Percentiles rank a stretch among this genome's conserved stretches.
phyloP scores from a whole-genome alignment of 1,140 invertebrate species.

The Drosophila jambulina region DNA sequence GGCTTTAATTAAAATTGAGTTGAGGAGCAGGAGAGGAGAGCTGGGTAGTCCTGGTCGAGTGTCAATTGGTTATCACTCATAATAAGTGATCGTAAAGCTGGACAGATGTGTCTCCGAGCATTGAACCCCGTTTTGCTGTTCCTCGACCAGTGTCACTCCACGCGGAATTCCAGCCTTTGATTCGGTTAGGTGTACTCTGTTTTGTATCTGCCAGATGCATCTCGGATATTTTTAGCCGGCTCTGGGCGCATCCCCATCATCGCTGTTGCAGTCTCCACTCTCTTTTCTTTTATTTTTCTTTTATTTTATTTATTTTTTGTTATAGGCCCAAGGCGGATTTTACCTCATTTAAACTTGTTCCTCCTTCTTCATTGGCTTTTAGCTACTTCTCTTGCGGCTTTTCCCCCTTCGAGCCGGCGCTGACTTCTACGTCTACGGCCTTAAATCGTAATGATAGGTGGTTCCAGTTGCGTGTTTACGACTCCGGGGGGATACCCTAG shows the following conservation, averaged over 20 bases:
- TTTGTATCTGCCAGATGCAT: constrained; percentile 61
- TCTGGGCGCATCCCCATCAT: constrained; percentile 6
- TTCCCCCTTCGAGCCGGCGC: constrained; percentile 19
- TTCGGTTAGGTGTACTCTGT: constrained; percentile 53
- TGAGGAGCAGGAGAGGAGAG: background rate
- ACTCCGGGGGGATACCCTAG: constrained; percentile 25
- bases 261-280: constrained; percentile 31
- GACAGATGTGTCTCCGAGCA: constrained; percentile 8
- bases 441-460: constrained; percentile 64
- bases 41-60: constrained; percentile 26
- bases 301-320: constrained; percentile 18
- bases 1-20: constrained; percentile 50
- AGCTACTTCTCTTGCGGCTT: constrained; percentile 50
- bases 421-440: constrained; percentile 47
- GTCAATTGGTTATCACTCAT: constrained; percentile 66
- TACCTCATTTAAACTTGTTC: constrained; percentile 77
- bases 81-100: constrained; percentile 44
- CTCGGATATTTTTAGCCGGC: constrained; percentile 62
- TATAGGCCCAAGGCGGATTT: constrained; percentile 64
- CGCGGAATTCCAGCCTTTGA: constrained; percentile 49
- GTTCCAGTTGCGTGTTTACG: constrained; percentile 11
- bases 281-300: constrained; percentile 40
- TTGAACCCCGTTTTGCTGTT: constrained; percentile 36
- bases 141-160: constrained; percentile 42
- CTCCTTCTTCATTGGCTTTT: constrained; percentile 37